Evolutionary conservation across 1,140 invertebrate genomes (phyloP), one percentile per base, ranked within the genome.

Genomic region (Drosophila teissieri): DNA sequence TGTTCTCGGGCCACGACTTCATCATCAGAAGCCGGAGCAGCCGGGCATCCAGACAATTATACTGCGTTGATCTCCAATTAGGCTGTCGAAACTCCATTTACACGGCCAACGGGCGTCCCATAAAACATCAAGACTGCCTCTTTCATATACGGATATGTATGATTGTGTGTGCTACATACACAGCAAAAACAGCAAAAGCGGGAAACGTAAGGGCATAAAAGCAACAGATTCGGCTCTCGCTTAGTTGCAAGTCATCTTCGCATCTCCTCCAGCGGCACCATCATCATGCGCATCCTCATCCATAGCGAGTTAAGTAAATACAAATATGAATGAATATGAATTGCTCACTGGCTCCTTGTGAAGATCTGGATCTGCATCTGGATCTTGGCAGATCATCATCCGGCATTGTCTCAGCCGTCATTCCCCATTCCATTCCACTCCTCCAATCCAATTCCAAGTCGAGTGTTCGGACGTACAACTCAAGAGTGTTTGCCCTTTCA

Each of bases 41-140:
- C 73, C 56, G 57, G 56, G 45, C 63, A 63, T 65, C 52, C 85
- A 84, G 80, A 89, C 85, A 89, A 89, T 89, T 89, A 89, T 89
- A 89, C 67, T 84, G 73, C 80, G 84, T 89, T 89, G 84, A 89
- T 89, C 84, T 89, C 84, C 84, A 89, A 89, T 89, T 89, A 89
- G 84, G 84, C 84, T 89, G 84, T 89, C 84, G 84, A 89, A 89
- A 89, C 84, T 89, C 84, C 84, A 89, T 89, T 89, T 89, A 89
- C 84, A 88, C 83, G 78, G 76, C 64, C 78, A 86, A 73, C 82
- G 74, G 82, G 78, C 82, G 78, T 78, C 78, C 82, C 82, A 78
- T 78, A 85, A 86, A 86, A 72, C 61, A 85, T 78, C 60, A 39
- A 65, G 78, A 70, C 81, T 60, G 82, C 48, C 56, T 45, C 81